Evolutionary conservation across 2,888 invertebrate species (phyloP).

Genomic region (Adelognathus sp.): DNA sequence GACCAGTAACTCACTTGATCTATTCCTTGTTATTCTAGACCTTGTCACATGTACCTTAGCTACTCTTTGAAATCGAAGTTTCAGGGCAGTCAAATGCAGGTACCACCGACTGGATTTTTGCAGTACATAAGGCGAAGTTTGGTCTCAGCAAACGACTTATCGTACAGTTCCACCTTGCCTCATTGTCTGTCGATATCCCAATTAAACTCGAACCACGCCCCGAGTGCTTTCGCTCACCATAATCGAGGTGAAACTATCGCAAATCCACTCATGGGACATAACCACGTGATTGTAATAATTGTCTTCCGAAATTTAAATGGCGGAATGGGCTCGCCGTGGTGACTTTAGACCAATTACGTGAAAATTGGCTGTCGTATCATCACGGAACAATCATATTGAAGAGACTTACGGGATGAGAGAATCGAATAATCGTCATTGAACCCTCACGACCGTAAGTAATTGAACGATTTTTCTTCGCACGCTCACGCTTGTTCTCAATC

Average conservation of each 20-base stretch:
- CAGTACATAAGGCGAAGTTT: slow-evolving; percentile 16
- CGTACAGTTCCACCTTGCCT: slow-evolving; percentile 32
- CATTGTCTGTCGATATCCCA: slow-evolving; percentile 44
- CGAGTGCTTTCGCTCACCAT: slow-evolving; percentile 5
- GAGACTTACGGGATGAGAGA: background rate
- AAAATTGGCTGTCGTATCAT: background rate
- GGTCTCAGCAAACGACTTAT: slow-evolving; percentile 24
- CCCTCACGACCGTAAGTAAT: slow-evolving; percentile 13
- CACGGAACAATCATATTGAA: background rate
- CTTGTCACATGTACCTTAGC: slow-evolving; percentile 32
- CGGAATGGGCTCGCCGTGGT: background rate
- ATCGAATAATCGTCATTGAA: background rate
- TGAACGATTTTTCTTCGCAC: background rate
- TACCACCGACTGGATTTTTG: slow-evolving; percentile 13
- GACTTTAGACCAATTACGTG: background rate
- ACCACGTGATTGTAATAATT: background rate
- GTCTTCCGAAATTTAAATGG: background rate
- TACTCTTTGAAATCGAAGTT: slow-evolving; percentile 37
- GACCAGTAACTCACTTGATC: slow-evolving; percentile 26
- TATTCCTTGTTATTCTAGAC: slow-evolving; percentile 40
- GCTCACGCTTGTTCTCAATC: slow-evolving; percentile 35
- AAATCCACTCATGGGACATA: background rate
- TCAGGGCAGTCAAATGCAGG: background rate
- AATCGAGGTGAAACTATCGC: slow-evolving; percentile 30
- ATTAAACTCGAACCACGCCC: slow-evolving; percentile 45